These are phyloP conservation scores for Hirudinaria manillensis DNA, from an alignment of 2,888 invertebrate genomes.

Conservation along the genomic window DNA sequence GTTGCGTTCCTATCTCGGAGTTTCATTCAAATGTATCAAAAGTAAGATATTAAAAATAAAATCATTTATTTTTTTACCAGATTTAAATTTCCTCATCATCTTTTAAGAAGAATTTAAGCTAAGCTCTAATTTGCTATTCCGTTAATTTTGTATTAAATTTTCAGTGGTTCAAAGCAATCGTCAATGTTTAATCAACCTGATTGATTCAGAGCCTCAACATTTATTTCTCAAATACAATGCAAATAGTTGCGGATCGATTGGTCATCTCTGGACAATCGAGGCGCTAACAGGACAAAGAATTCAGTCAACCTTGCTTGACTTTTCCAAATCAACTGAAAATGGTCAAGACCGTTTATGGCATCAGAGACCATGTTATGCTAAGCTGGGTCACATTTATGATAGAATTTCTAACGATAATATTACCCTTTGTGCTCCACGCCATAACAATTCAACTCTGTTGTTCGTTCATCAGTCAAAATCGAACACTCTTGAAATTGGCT, in stretches of 20 bases:
- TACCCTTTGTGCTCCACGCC: not conserved
- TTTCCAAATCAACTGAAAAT: not conserved
- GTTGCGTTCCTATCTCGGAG: slow-evolving; percentile 5
- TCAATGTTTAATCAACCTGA: not conserved
- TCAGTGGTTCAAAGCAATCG: slow-evolving; percentile 8
- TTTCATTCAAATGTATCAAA: slow-evolving; percentile 16
- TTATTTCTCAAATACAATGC: not conserved
- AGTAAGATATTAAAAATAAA: not conserved
- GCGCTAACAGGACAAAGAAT: not conserved
- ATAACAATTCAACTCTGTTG: not conserved
- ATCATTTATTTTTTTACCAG: too few species aligned
- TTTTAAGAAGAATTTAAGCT: too few species aligned
- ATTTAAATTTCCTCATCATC: too few species aligned
- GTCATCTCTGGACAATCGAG: slow-evolving; percentile 6
- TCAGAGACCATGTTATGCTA: too few species aligned
- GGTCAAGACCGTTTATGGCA: too few species aligned
- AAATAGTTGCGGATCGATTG: not conserved
- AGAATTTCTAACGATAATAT: not conserved
- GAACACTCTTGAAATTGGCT: slow-evolving; percentile 1
- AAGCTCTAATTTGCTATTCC: too few species aligned
- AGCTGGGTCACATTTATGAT: not conserved
- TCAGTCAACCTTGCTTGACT: not conserved
- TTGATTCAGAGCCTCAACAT: not conserved
- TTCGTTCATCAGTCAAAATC: not conserved
- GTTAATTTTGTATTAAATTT: not conserved